Evolutionary conservation across 2,797 vertebrate genomes (phyloP).

Genomic region (Hybognathus amarus): DNA sequence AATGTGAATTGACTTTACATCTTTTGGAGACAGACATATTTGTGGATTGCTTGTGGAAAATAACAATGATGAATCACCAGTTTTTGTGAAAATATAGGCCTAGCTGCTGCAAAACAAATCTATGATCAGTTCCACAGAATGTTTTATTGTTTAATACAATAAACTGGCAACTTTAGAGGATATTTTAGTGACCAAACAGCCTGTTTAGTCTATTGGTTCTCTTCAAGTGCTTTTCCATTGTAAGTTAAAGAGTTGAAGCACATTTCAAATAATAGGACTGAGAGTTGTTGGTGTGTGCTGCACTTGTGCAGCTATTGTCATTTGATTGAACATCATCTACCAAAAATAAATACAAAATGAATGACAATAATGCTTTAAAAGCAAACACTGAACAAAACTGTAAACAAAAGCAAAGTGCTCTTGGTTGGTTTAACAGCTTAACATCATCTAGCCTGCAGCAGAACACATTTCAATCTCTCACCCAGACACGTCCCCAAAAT

Average conservation of each 20-base stretch:
- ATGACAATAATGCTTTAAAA: not conserved
- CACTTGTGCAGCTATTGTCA: conserved; percentile 12
- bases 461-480: not conserved
- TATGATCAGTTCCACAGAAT: not conserved
- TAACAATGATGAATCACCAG: not conserved
- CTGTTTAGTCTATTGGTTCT: conserved; percentile 11
- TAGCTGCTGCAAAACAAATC: not conserved
- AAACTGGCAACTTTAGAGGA: not conserved
- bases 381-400: not conserved
- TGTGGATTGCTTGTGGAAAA: not conserved
- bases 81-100: not conserved
- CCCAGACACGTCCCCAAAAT: not conserved
- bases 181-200: conserved; percentile 1
- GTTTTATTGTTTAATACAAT: not conserved
- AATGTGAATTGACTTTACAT: not conserved
- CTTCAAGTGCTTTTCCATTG: conserved; percentile 4
- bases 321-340: not conserved
- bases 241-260: conserved; percentile 1
- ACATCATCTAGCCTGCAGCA: conserved; percentile 19
- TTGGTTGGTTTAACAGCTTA: conserved; percentile 9
- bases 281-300: conserved; percentile 19
- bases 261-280: not conserved
- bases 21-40: not conserved
- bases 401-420: conserved; percentile 34
- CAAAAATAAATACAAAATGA: conserved; percentile 10